phyloP scores from a whole-genome alignment of 2,113 vertebrate genomes.

The Seriola dumerili region DNA sequence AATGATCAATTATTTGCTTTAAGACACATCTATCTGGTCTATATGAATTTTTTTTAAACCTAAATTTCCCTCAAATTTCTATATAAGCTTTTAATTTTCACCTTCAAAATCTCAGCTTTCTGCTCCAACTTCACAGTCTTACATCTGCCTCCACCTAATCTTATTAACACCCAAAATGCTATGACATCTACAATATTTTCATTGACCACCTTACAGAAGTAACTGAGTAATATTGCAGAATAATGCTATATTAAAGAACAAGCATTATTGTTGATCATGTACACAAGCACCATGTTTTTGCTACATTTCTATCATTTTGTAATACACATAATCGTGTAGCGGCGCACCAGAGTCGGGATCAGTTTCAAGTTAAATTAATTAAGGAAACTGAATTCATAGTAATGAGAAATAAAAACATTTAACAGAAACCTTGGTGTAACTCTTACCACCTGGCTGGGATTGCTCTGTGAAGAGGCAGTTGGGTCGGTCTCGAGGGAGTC shows the following conservation, averaged over 20 bases:
- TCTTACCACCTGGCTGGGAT: slow-evolving; percentile 88
- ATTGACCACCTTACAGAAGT: not conserved
- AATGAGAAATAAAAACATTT: not conserved
- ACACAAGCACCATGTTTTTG: not conserved
- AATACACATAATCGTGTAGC: not conserved
- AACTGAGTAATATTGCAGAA: not conserved
- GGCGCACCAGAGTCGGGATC: not conserved
- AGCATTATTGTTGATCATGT: not conserved
- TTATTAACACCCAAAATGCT: not conserved
- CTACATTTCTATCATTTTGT: not conserved
- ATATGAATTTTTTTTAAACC: too few relatives aligned
- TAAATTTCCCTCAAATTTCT: not conserved
- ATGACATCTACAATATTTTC: not conserved
- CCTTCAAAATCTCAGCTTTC: not conserved
- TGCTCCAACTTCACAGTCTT: not conserved
- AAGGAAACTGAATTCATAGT: not conserved
- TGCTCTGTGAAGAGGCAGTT: slow-evolving; percentile 78
- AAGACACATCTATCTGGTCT: too few relatives aligned
- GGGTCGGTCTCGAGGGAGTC: slow-evolving; percentile 95
- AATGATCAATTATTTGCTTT: not conserved
- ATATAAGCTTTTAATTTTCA: not conserved
- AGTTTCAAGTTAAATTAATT: not conserved
- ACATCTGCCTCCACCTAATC: not conserved
- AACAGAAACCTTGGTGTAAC: not conserved
- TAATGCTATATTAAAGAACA: not conserved